phyloP scores from a whole-genome alignment of 2,797 vertebrate genomes.

The Orestias chungarensis region DNA sequence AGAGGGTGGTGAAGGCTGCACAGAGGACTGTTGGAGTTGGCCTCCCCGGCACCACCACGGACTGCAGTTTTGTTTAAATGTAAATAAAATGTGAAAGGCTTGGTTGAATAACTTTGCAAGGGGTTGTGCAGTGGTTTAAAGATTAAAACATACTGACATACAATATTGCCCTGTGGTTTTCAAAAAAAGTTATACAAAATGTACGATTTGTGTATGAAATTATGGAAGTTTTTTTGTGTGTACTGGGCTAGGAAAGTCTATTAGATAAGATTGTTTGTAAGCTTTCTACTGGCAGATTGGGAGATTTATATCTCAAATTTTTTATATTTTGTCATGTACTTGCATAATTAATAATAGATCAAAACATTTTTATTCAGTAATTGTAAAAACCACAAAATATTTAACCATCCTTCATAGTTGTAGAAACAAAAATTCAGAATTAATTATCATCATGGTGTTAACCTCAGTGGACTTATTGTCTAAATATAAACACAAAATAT shows the following conservation, averaged over 20 bases:
- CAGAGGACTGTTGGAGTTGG: too few relatives aligned
- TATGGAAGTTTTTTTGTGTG: not conserved
- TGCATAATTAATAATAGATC: not conserved
- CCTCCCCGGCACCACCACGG: too few relatives aligned
- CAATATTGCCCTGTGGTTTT: not conserved
- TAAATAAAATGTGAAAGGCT: too few relatives aligned
- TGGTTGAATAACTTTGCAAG: not conserved
- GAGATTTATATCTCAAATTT: not conserved
- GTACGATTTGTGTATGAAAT: not conserved
- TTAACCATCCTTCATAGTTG: not conserved
- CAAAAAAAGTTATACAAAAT: not conserved
- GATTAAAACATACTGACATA: not conserved
- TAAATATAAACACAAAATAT: not conserved
- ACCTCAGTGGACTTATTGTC: not conserved
- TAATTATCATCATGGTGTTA: constrained; percentile 1
- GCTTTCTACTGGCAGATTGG: not conserved
- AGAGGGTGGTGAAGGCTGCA: too few relatives aligned
- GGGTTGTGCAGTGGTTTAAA: not conserved
- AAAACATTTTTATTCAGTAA: not conserved
- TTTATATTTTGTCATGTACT: not conserved
- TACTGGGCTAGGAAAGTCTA: not conserved
- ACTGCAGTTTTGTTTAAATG: too few relatives aligned
- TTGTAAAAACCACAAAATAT: not conserved
- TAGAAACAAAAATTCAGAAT: not conserved
- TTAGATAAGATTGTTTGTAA: not conserved